Base-by-base conservation (phyloP, 2,797 vertebrate genomes). In the Enteromius anoplus region DNA sequence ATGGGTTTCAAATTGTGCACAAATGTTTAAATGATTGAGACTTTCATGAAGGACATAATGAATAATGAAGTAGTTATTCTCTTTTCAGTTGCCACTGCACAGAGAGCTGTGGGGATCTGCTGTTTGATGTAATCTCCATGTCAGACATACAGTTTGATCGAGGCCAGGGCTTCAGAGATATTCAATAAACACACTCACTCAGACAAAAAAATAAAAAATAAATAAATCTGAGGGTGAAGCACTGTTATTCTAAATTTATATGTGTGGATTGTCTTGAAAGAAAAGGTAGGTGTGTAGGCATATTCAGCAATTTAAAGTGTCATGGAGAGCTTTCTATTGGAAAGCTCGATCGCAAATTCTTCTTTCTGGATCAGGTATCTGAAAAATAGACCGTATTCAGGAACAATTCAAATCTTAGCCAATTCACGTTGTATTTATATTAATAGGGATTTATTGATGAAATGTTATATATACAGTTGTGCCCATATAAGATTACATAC, bases 51-150 rank as follows among this genome's bases (percentile, higher is more conserved):
- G 73, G 71, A 78, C 82, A 72, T 58, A 34, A 84, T 86, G 29
- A 87, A 87, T 86, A 42, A 86, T 83, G 73, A 19, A 84, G 19
- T 64, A 72, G 68, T 82, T 73, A 76, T 80, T 70, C 58, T 81
- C 29, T 83, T 66, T 65, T 49, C 69, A 81, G 66, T 85, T 71
- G 32, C 68, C 80, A 65, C 40, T 62, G 53, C 26, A 40, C n/a
- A 23, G 73, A 34, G 29, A 32, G 62, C 49, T 71, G 19, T 34
- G 49, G 69, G 34, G 42, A 66, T 81, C 68, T 23, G 76, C 23
- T 68, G 37, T 80, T 79, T 82, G 47, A 78, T 64, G 55, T 29
- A 42, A 70, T 81, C 40, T 83, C 58, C 32, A 47, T 75, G 45
- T 65, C 51, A 70, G 60, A n/a, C 21, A 80, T 66, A 9, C 37